phyloP scores from a whole-genome alignment of 2,113 vertebrate species.

The Bubo blakistoni region DNA sequence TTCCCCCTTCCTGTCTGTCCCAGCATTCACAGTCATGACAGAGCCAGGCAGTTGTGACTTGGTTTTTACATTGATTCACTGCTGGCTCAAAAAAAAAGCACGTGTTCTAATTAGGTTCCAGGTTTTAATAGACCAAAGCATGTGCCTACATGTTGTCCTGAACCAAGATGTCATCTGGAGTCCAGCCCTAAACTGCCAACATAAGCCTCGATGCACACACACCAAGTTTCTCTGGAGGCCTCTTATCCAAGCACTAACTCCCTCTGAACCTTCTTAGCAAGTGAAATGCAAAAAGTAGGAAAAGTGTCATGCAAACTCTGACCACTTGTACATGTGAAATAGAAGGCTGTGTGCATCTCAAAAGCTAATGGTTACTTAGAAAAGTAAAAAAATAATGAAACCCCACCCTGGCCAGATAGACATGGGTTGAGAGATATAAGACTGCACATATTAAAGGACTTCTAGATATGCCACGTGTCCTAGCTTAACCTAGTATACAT shows the following conservation, averaged over 20 bases:
- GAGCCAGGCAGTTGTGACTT: not conserved
- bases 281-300: not conserved
- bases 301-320: not conserved
- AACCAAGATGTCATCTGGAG: not conserved
- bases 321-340: rapidly evolving
- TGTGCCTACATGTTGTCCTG: not conserved
- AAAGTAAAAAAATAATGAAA: not conserved
- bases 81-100: not conserved
- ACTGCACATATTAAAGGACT: not conserved
- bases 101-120: not conserved
- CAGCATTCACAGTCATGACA: not conserved
- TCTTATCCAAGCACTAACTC: not conserved
- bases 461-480: not conserved
- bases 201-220: not conserved
- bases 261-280: not conserved
- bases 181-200: not conserved
- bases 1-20: not conserved
- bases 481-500: not conserved
- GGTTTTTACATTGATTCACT: not conserved
- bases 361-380: not conserved
- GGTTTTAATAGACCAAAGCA: not conserved
- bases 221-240: not conserved
- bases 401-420: not conserved
- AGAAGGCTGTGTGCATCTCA: not conserved
- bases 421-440: not conserved